These are phyloP conservation scores for Drosophila tropicalis DNA, from an alignment of 1,140 invertebrate species.

Conservation along the genomic window DNA sequence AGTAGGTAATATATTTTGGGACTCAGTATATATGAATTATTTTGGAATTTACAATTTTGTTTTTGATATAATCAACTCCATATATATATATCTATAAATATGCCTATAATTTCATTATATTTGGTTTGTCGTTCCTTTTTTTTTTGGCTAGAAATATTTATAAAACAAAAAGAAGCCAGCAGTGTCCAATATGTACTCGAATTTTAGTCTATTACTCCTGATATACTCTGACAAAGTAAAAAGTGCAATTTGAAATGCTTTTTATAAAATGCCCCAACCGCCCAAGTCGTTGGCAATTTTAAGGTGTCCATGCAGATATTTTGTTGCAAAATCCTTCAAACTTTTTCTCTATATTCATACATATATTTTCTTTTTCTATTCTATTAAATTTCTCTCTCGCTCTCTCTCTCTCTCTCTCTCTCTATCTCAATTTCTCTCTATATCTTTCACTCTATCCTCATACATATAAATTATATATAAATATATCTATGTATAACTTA, in stretches of 20 bases:
- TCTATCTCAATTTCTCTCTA: not conserved
- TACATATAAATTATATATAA: no score
- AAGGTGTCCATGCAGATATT: conserved; percentile 60
- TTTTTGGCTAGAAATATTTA: conserved; percentile 63
- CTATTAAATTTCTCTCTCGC: not conserved
- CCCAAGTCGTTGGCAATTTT: conserved; percentile 82
- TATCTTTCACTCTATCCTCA: not conserved
- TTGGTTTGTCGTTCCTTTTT: conserved; percentile 58
- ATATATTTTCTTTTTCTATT: not conserved
- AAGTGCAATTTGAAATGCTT: conserved; percentile 47
- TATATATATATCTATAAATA: conserved; percentile 23
- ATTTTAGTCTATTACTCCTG: conserved; percentile 83
- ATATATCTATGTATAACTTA: not conserved
- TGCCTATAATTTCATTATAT: conserved; percentile 24
- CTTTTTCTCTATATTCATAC: not conserved
- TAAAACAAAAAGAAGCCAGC: conserved; percentile 25
- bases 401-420: not conserved
- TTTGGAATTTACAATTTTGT: conserved; percentile 3
- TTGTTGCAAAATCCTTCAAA: conserved; percentile 35
- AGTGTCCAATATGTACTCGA: conserved; percentile 79
- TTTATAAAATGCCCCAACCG: conserved; percentile 47
- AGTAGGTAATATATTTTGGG: conserved; percentile 8
- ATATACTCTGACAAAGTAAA: conserved; percentile 83
- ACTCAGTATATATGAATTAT: conserved; percentile 9
- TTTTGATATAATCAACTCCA: not conserved